Percentiles rank a stretch among this genome's conserved stretches.
Evolutionary conservation across 2,888 invertebrate genomes (phyloP).

Genomic region (Tiliacea aurago): DNA sequence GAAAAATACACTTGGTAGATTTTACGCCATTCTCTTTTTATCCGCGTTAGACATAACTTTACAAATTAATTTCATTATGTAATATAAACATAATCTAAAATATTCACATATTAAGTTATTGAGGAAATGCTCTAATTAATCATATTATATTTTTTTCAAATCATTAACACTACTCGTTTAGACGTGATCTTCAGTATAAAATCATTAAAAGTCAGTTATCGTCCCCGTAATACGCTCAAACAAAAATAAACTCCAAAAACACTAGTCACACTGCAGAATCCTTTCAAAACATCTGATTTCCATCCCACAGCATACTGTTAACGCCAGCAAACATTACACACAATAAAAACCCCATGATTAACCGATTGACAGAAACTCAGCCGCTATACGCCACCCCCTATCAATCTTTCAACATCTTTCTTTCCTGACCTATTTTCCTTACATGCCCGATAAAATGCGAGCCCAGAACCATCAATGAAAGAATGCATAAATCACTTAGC

Average conservation of each 20-base stretch:
- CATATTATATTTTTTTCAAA: too few relatives aligned
- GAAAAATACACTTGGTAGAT: too few relatives aligned
- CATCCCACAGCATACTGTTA: conserved; percentile 25
- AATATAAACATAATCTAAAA: too few relatives aligned
- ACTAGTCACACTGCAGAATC: not conserved
- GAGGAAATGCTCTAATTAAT: too few relatives aligned
- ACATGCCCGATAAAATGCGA: conserved; percentile 55
- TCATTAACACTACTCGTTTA: too few relatives aligned
- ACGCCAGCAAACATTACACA: conserved; percentile 31
- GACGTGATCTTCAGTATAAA: too few relatives aligned
- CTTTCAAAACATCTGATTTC: conserved; percentile 13
- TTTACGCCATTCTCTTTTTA: too few relatives aligned
- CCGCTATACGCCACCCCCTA: conserved; percentile 28
- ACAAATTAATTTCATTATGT: too few relatives aligned
- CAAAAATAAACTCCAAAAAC: conserved; percentile 6
- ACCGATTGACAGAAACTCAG: conserved; percentile 38
- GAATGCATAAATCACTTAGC: conserved; percentile 67
- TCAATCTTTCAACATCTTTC: conserved; percentile 63
- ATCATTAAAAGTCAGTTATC: too few relatives aligned
- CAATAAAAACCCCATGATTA: conserved; percentile 51
- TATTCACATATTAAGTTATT: too few relatives aligned
- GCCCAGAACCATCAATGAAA: conserved; percentile 49
- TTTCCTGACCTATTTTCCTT: conserved; percentile 56
- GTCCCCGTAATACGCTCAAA: not conserved
- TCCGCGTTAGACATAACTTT: too few relatives aligned